Evolutionary conservation across 2,888 invertebrate species (phyloP).

Genomic region (Allophyes oxyacanthae): DNA sequence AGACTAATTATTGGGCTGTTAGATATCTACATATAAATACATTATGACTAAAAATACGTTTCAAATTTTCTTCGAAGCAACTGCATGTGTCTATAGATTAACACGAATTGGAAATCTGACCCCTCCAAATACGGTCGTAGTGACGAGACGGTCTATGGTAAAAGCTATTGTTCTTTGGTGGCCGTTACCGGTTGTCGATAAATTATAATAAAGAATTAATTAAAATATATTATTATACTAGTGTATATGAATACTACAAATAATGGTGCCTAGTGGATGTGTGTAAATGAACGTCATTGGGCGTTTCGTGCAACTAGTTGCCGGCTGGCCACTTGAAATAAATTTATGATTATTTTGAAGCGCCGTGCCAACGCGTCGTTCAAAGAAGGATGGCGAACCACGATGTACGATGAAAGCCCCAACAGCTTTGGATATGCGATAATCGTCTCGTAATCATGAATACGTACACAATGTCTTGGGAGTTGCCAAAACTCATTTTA

Average conservation of each 20-base stretch:
- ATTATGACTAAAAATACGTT: no score
- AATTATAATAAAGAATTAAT: neutral
- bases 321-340: slow-evolving; percentile 73
- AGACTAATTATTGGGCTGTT: no score
- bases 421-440: slow-evolving; percentile 49
- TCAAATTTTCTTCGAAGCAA: no score
- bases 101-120: slow-evolving; percentile 8
- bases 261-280: slow-evolving; percentile 39
- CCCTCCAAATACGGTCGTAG: neutral
- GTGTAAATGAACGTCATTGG: slow-evolving; percentile 67
- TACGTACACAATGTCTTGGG: slow-evolving; percentile 27
- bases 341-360: slow-evolving; percentile 83
- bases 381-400: slow-evolving; percentile 67
- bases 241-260: slow-evolving; percentile 19
- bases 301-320: slow-evolving; percentile 58
- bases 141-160: slow-evolving; percentile 1
- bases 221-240: neutral
- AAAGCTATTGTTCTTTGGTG: slow-evolving; percentile 9
- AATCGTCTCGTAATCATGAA: slow-evolving; percentile 32
- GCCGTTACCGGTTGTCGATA: neutral
- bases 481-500: slow-evolving; percentile 41
- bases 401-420: slow-evolving; percentile 43
- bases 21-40: no score
- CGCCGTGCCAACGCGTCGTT: slow-evolving; percentile 75
- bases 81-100: no score